These are phyloP conservation scores for Sphenodon punctatus DNA, from an alignment of 2,797 vertebrate genomes.

Conservation along the genomic window DNA sequence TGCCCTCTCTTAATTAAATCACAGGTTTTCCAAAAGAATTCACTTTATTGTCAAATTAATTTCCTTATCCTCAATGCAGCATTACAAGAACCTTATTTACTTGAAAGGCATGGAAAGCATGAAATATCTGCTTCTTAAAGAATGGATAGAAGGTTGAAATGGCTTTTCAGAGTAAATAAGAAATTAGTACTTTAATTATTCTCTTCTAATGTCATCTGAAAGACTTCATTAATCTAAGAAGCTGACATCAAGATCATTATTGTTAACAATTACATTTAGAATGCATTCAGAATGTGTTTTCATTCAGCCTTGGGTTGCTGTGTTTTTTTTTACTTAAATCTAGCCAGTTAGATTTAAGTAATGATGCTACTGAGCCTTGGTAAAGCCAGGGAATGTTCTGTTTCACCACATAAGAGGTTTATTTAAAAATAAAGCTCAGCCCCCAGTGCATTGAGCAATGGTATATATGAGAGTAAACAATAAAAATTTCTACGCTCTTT, in stretches of 20 bases:
- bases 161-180: slow-evolving; percentile 1
- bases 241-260: slow-evolving; percentile 24
- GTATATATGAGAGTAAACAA: no score
- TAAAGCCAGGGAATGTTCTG: background rate
- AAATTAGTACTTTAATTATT: slow-evolving; percentile 26
- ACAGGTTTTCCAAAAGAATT: no score
- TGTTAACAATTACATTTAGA: slow-evolving; percentile 3
- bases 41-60: no score
- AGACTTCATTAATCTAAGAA: slow-evolving; percentile 42
- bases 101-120: no score
- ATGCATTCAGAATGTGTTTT: background rate
- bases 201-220: slow-evolving; percentile 11
- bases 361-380: background rate
- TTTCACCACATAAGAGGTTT: no score
- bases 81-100: no score
- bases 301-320: background rate
- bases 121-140: no score
- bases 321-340: background rate
- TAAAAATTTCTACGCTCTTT: no score
- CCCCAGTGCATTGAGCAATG: no score
- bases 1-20: no score
- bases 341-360: background rate
- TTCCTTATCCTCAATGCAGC: no score
- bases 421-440: no score
- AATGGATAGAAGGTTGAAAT: background rate